Base-by-base conservation (phyloP, 1,140 invertebrate genomes). In the Neelides sp. region DNA sequence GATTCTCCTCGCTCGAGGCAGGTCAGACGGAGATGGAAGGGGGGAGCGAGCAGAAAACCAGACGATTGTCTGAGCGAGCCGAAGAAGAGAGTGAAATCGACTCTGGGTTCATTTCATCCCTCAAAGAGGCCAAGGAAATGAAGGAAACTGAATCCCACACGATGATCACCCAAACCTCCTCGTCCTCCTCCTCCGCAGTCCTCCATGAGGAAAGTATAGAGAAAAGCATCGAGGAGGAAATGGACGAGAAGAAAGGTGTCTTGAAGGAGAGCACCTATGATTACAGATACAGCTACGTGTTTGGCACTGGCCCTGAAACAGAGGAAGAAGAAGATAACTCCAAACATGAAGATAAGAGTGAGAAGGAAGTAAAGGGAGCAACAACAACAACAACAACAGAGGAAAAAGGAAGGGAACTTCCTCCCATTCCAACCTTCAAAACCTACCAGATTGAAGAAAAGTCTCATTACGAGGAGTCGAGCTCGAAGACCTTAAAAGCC, bases 241-340 rank as follows among this genome's bases (percentile, higher is more conserved):
- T 5, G 7, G 36, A 47, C 24, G 34, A 26, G 2, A 47, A 35
- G 27, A 30, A 45, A 20, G 42, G 34, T 32, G 34, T 45, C 15
- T 4, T 36, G 27, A 40, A 34, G 50, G 4, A 28, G 44, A 30
- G 50, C 50, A 19, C 40, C 50, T 17, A 44, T 46, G 47, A 47
- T 52, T 17, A 52, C 12, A 49, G 48, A 13, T 55, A 55, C 28
- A 39, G 39, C n/a, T 49, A 48, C 26, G 50, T 56, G 3, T 56
- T 56, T 45, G 54, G 54, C 5, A 22, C 50, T 3, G 44, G 23
- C 2, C 44, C 44, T 1, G 45, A 47, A 22, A 28, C 44, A 19
- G 44, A 47, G 20, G 26, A 26, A 7, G 44, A 47, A 27, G 44
- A 47, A 35, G 10, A 28, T 12, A 30, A n/a, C n/a, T n/a, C n/a